Evolutionary conservation across 2,888 invertebrate species (phyloP), one percentile per base, ranked within the genome.

Genomic region (Sepiola atlantica): DNA sequence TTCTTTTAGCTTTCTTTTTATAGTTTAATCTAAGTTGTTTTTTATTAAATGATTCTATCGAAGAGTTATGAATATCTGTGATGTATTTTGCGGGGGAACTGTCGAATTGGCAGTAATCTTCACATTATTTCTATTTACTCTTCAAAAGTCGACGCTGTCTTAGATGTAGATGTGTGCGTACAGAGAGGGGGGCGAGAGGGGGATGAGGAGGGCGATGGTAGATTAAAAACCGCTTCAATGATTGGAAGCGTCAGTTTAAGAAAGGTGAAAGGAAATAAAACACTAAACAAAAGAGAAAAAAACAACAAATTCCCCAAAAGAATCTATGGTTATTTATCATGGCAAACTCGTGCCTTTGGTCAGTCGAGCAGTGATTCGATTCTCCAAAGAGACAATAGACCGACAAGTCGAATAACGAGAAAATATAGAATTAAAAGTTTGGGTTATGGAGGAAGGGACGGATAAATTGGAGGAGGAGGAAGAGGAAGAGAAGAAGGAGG

Each of bases 231-330:
- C 28, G 77, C 28, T 77, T 77, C 77, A 77, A n/a, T 77, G 77
- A 77, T 77, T 77, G 77, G 77, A 77, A n/a, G 77, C 77, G 77
- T 77, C 77, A 77, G 77, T 77, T 77, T 77, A 77, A 77, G 77
- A 77, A 77, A 77, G 77, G 77, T 77, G 77, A 77, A 77, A 77
- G 77, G n/a, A 77, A 77, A n/a, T 77, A n/a, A 77, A 61, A 61
- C 45, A 45, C 45, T 45, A 45, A 45, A 45, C 45, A 45, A 45
- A 2, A 45, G 2, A 45, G 8, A 45, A 45, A 45, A 45, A 45
- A 45, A 45, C 8, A 45, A 45, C 45, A 45, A 45, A 45, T 4
- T 45, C 45, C 45, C 45, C 45, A 57, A 4, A 28, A 61, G 32
- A 77, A 32, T n/a, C 16, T 16, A n/a, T 77, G n/a, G 32, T 77